Evolutionary conservation across 37 sponge, comb jelly and placozoan species (phyloP).

Genomic region (Diacarnus erythraeanus): DNA sequence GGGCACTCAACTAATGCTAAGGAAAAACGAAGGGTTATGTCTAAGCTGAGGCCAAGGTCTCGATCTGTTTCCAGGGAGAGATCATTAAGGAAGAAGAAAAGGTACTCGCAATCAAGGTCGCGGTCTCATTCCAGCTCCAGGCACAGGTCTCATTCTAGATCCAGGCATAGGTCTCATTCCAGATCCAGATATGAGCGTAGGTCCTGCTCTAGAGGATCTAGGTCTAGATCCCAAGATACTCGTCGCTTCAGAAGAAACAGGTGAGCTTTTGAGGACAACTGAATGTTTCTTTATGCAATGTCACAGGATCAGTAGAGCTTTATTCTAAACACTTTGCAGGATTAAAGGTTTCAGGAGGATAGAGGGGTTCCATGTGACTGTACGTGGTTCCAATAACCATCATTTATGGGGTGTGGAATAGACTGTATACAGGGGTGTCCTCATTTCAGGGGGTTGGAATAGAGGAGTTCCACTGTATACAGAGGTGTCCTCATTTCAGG

Average conservation of each 20-base stretch:
- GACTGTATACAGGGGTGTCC: too few relatives aligned
- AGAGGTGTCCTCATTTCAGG: too few relatives aligned
- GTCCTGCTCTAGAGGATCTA: background rate
- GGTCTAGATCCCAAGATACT: background rate
- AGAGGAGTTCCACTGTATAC: too few relatives aligned
- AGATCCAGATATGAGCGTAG: too few relatives aligned
- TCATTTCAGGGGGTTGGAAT: too few relatives aligned
- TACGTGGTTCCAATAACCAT: too few relatives aligned
- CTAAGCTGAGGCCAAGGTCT: background rate
- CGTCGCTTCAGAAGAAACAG: background rate
- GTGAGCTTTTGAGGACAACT: background rate
- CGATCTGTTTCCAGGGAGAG: constrained; percentile 1
- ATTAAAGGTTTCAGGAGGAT: too few relatives aligned
- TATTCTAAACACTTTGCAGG: too few relatives aligned
- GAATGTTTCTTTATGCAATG: too few relatives aligned
- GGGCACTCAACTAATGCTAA: background rate
- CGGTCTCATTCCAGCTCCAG: constrained; percentile 16
- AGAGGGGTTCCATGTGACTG: too few relatives aligned
- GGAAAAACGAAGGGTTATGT: background rate
- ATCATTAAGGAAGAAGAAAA: background rate
- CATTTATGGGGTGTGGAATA: too few relatives aligned
- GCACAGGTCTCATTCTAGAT: constrained; percentile 6
- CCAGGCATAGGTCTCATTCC: background rate
- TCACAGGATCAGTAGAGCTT: too few relatives aligned
- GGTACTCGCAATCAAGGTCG: constrained; percentile 12